phyloP scores from a whole-genome alignment of 2,113 vertebrate genomes.

The Cyphomyrus discorhynchus region DNA sequence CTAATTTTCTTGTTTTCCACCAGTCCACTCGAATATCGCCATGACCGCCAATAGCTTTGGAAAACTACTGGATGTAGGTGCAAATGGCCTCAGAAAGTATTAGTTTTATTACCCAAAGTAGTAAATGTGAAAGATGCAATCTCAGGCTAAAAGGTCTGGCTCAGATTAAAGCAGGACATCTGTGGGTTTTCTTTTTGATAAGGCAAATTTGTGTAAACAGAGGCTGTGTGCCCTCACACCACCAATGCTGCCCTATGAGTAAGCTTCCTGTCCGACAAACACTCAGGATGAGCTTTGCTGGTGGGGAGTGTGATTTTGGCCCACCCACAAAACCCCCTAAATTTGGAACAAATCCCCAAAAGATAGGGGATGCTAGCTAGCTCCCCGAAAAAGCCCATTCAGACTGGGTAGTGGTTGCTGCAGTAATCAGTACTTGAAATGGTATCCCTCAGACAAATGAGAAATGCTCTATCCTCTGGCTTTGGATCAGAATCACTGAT shows the following conservation, averaged over 20 bases:
- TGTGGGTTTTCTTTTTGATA: background rate
- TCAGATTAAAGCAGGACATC: background rate
- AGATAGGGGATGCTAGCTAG: background rate
- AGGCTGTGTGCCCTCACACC: background rate
- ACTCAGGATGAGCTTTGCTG: background rate
- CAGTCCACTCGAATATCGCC: background rate
- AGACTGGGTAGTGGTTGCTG: constrained; percentile 8
- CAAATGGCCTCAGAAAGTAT: background rate
- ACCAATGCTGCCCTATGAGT: too few relatives aligned
- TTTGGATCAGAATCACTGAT: background rate
- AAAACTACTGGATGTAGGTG: background rate
- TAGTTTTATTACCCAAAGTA: background rate
- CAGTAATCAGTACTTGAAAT: constrained; percentile 16
- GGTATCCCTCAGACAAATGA: constrained; percentile 20
- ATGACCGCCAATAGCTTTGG: background rate
- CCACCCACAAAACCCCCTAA: constrained; percentile 6
- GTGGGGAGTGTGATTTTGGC: constrained; percentile 5
- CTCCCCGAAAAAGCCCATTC: constrained; percentile 13
- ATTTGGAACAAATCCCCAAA: constrained; percentile 1
- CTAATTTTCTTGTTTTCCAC: background rate
- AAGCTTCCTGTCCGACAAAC: background rate
- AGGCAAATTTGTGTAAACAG: background rate
- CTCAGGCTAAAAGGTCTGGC: background rate
- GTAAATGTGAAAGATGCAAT: constrained; percentile 10
- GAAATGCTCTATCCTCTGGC: background rate